These are phyloP conservation scores for Pollenia amentaria DNA, from an alignment of 2,888 invertebrate genomes.

Conservation along the genomic window DNA sequence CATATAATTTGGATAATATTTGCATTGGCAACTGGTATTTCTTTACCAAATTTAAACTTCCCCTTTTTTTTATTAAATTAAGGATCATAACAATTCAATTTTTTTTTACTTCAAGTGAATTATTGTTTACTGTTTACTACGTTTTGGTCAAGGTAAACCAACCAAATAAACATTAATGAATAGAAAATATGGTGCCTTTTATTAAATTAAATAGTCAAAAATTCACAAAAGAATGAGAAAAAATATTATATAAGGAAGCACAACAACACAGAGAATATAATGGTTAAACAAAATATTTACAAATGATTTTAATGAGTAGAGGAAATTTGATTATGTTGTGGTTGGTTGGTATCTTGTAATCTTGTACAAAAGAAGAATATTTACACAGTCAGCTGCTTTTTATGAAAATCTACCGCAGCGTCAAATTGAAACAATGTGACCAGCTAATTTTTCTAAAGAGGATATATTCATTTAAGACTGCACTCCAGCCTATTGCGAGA, in stretches of 20 bases:
- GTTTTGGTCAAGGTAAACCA: conserved; percentile 16
- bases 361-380: conserved; percentile 35
- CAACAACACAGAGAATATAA: conserved; percentile 2
- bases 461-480: no score
- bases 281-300: conserved; percentile 53
- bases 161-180: conserved; percentile 9
- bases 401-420: conserved; percentile 29
- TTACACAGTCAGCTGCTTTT: conserved; percentile 20
- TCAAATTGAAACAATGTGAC: conserved; percentile 1
- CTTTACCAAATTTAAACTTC: no score
- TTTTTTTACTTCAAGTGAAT: no score
- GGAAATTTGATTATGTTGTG: conserved; percentile 55
- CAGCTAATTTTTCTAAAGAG: background rate
- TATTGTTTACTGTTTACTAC: background rate
- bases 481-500: no score
- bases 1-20: no score
- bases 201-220: conserved; percentile 10
- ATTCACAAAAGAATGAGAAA: background rate
- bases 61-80: no score
- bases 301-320: conserved; percentile 55
- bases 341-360: conserved; percentile 15
- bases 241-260: background rate
- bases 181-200: background rate
- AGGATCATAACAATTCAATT: no score
- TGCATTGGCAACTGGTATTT: no score